Conservation (phyloP, 1,140 invertebrate species). For the Brachionus rubens region DNA sequence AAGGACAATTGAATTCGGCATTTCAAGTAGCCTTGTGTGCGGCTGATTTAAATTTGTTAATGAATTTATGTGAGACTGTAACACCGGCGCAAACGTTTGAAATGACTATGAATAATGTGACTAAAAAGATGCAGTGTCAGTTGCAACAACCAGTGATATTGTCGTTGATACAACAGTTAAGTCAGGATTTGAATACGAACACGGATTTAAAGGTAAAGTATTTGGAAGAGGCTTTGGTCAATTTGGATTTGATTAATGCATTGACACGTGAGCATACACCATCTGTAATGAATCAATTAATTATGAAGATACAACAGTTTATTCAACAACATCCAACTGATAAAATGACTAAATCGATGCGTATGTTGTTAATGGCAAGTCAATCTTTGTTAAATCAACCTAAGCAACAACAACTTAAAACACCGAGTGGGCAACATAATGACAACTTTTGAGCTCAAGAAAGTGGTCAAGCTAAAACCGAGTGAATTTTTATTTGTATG, state of each 20-base stretch:
- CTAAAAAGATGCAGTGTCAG: conserved; percentile 63
- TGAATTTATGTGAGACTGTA: conserved; percentile 76
- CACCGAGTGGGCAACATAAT: not conserved
- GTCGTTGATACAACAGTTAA: conserved; percentile 85
- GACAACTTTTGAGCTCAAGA: not conserved
- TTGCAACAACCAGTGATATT: conserved; percentile 79
- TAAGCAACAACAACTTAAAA: not conserved
- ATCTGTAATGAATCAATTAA: conserved; percentile 71
- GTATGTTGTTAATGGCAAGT: conserved; percentile 75
- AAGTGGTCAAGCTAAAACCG: too few relatives aligned
- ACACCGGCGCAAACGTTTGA: conserved; percentile 73
- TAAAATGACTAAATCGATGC: conserved; percentile 68
- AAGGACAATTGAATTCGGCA: conserved; percentile 75
- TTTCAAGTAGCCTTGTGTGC: conserved; percentile 80
- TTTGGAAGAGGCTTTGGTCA: conserved; percentile 79
- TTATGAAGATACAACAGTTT: conserved; percentile 71
- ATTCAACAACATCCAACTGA: conserved; percentile 69
- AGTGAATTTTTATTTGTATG: too few relatives aligned
- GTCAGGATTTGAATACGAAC: conserved; percentile 75
- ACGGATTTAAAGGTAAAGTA: conserved; percentile 84
- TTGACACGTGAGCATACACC: conserved; percentile 77
- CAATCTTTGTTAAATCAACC: conserved; percentile 57
- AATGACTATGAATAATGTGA: conserved; percentile 51
- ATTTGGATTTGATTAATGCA: conserved; percentile 72
- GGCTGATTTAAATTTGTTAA: conserved; percentile 76